A percentile compares a stretch with the other conserved stretches of the same genome.
phyloP scores from a whole-genome alignment of 1,140 invertebrate species.

The Streblospio benedicti region DNA sequence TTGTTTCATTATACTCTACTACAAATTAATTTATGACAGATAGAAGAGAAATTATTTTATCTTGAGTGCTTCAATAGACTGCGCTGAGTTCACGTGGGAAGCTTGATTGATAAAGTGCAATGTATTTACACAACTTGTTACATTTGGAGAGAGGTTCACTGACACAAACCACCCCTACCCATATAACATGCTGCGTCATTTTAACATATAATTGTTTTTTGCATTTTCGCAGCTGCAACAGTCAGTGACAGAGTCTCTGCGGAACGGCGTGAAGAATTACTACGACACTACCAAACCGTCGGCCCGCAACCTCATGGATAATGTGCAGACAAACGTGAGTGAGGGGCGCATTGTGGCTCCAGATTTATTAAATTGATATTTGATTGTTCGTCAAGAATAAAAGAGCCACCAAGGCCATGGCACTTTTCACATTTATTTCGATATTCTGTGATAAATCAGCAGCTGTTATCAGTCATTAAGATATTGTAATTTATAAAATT shows the following conservation, averaged over 20 bases:
- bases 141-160: neutral
- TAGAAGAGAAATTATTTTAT: neutral
- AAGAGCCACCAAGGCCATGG: neutral
- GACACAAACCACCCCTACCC: neutral
- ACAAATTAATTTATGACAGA: neutral
- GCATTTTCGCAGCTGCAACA: conserved; percentile 19
- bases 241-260: conserved; percentile 12
- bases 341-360: no score
- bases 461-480: neutral
- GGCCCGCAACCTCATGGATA: conserved; percentile 28
- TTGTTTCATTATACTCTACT: neutral
- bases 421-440: neutral
- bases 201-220: neutral
- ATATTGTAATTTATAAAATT: no score
- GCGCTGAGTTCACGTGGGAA: neutral
- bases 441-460: no score
- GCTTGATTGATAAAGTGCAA: neutral
- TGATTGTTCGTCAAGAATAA: neutral
- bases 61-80: neutral
- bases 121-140: neutral
- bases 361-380: no score
- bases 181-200: neutral
- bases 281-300: conserved; percentile 2
- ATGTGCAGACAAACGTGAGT: conserved; percentile 31
- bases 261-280: conserved; percentile 24